phyloP scores from a whole-genome alignment of 1,140 invertebrate genomes.

The Colletes gigas region DNA sequence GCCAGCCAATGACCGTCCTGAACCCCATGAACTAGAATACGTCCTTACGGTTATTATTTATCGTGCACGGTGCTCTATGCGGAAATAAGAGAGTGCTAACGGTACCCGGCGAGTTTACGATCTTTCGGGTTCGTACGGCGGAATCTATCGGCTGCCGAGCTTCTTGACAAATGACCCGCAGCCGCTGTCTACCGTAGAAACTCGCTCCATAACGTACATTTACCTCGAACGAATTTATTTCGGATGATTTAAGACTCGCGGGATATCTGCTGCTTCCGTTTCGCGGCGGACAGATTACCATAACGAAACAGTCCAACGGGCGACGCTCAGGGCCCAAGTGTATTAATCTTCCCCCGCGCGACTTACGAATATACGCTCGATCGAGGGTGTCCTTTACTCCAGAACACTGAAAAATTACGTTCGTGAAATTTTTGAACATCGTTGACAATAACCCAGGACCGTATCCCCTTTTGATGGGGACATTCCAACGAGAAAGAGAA shows the following conservation, averaged over 20 bases:
- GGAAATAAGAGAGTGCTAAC: slow-evolving; percentile 59
- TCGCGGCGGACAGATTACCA: slow-evolving; percentile 18
- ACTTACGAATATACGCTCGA: neutral
- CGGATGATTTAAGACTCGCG: slow-evolving; percentile 40
- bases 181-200: slow-evolving; percentile 46
- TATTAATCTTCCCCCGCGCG: slow-evolving; percentile 22
- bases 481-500: too few relatives aligned
- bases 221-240: slow-evolving; percentile 51
- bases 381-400: too few relatives aligned
- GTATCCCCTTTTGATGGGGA: too few relatives aligned
- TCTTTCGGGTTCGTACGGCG: slow-evolving; percentile 37
- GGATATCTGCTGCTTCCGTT: slow-evolving; percentile 16
- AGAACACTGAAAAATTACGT: too few relatives aligned
- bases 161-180: slow-evolving; percentile 63
- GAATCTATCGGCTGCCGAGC: slow-evolving; percentile 45
- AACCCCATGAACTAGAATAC: slow-evolving; percentile 44
- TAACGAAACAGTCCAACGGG: slow-evolving; percentile 15
- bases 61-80: slow-evolving; percentile 33
- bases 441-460: too few relatives aligned
- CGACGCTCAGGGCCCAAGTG: neutral
- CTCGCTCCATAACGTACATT: slow-evolving; percentile 7
- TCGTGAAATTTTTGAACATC: too few relatives aligned
- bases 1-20: slow-evolving; percentile 13
- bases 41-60: slow-evolving; percentile 54
- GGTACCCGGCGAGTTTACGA: slow-evolving; percentile 60